A percentile compares a stretch with the other conserved stretches of the same genome.
These are phyloP conservation scores for Zapornia atra DNA, from an alignment of 2,113 vertebrate genomes.

Conservation along the genomic window DNA sequence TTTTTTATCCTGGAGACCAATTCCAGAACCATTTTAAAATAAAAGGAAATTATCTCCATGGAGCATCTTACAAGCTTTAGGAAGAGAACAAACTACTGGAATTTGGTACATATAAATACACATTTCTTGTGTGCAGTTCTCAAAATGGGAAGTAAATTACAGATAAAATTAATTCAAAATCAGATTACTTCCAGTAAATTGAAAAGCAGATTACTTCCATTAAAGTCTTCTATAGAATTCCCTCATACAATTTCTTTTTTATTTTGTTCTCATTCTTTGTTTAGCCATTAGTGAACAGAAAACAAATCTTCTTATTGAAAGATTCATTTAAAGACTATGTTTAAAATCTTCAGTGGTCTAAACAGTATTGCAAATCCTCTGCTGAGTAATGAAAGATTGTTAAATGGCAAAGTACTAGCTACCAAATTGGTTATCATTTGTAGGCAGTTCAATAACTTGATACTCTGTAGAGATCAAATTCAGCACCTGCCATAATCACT, in stretches of 20 bases:
- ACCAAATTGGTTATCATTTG: neutral
- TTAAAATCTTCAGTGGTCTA: neutral
- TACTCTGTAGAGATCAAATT: neutral
- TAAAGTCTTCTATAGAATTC: neutral
- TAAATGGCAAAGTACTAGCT: neutral
- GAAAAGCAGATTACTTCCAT: neutral
- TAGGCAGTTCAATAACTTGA: neutral
- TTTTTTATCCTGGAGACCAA: neutral
- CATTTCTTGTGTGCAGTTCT: neutral
- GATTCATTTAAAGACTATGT: neutral
- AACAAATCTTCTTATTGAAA: neutral
- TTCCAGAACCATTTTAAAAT: neutral
- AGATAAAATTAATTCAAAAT: neutral
- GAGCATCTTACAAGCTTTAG: neutral
- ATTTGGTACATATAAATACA: neutral
- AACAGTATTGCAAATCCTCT: neutral
- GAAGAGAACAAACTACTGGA: neutral
- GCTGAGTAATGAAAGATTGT: neutral
- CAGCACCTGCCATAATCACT: neutral
- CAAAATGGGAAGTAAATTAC: neutral
- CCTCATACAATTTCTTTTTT: neutral
- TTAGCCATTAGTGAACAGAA: neutral
- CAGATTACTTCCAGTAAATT: constrained; percentile 4
- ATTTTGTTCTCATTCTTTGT: neutral
- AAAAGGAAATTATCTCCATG: neutral